Evolutionary conservation across 2,888 invertebrate genomes (phyloP).

Genomic region (Ichneumoninae sp.): DNA sequence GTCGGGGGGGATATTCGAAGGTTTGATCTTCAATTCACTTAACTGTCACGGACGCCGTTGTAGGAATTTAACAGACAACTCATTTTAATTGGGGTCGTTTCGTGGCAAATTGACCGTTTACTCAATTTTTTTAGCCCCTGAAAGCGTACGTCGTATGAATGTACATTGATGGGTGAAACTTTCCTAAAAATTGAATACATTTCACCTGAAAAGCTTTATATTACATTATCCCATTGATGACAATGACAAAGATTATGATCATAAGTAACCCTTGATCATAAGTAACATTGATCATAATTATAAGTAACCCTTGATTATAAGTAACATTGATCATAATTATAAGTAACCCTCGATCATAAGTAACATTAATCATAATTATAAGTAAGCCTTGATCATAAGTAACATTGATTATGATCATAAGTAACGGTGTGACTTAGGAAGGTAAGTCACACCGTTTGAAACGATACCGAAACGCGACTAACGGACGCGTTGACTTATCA

Average conservation of each 20-base stretch:
- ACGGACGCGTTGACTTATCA: too few species aligned
- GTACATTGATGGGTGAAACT: background rate
- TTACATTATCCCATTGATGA: background rate
- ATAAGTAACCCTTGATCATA: background rate
- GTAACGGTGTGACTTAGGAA: too few species aligned
- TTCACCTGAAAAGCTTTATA: background rate
- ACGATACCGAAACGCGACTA: too few species aligned
- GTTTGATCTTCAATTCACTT: conserved; percentile 20
- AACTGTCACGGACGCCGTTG: background rate
- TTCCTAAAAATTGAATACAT: background rate
- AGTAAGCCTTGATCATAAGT: too few species aligned
- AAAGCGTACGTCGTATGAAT: background rate
- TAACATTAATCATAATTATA: background rate
- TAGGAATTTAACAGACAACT: background rate
- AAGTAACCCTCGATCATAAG: too few species aligned
- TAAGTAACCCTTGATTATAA: background rate
- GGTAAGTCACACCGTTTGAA: too few species aligned
- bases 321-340: too few species aligned
- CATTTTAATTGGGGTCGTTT: background rate
- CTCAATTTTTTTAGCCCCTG: background rate
- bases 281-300: too few species aligned
- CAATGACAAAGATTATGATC: background rate
- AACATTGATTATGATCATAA: background rate
- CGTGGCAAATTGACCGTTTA: background rate
- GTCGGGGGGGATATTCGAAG: conserved; percentile 24